Percentiles rank a stretch among this genome's conserved stretches.
phyloP scores from a whole-genome alignment of 2,113 vertebrate species.

The Irena cyanogastra region DNA sequence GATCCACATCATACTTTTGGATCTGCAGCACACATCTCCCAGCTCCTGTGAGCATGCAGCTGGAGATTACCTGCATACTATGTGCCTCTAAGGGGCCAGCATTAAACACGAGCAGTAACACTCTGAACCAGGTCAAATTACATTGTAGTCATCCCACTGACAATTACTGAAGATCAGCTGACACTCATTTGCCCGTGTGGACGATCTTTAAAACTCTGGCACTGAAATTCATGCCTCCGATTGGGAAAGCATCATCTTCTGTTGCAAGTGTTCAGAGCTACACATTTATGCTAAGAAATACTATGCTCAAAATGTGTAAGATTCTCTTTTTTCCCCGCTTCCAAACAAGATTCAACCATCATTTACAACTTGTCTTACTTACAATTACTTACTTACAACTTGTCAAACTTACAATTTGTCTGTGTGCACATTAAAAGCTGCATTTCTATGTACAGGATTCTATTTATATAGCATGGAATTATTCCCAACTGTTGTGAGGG shows the following conservation, averaged over 20 bases:
- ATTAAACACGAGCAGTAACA: background rate
- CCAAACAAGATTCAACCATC: background rate
- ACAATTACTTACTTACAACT: too few species aligned
- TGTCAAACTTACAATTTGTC: background rate
- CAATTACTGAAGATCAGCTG: background rate
- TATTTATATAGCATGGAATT: background rate
- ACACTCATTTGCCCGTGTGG: background rate
- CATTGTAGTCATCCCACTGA: background rate
- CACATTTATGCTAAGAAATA: background rate
- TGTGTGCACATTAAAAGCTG: background rate
- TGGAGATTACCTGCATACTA: background rate
- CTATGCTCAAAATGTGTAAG: background rate
- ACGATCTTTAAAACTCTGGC: background rate
- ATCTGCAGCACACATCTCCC: background rate
- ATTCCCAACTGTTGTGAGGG: background rate
- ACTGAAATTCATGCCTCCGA: background rate
- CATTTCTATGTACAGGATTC: background rate
- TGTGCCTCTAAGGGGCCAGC: background rate
- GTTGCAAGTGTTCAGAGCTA: background rate
- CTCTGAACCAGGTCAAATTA: background rate
- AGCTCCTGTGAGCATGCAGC: background rate
- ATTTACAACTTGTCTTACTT: background rate
- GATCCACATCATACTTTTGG: background rate
- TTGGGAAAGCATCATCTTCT: background rate
- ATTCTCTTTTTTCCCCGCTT: background rate